Evolutionary conservation across 2,113 vertebrate genomes (phyloP).

Genomic region (Crotalus horridus): DNA sequence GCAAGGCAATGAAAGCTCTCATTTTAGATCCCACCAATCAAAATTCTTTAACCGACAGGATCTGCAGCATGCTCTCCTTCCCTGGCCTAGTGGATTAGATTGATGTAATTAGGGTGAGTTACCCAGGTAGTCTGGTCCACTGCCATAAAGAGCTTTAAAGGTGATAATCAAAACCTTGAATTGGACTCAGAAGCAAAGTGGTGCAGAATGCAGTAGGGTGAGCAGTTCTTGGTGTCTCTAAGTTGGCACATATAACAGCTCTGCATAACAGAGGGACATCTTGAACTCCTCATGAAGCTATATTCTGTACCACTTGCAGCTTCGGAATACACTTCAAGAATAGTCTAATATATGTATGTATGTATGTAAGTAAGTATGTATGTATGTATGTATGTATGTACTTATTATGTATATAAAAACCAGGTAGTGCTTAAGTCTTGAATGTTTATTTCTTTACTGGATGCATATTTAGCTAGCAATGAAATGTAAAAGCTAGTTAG

Average conservation of each 20-base stretch:
- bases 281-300: neutral
- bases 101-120: neutral
- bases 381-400: neutral
- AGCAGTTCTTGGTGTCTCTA: neutral
- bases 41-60: neutral
- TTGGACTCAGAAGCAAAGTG: neutral
- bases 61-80: neutral
- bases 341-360: neutral
- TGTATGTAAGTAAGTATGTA: neutral
- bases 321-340: neutral
- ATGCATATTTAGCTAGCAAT: neutral
- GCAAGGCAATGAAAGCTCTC: no score
- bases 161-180: neutral
- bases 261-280: neutral
- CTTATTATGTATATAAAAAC: neutral
- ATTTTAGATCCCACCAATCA: neutral
- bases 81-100: neutral
- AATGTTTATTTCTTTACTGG: neutral
- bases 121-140: neutral
- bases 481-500: slow-evolving; percentile 2
- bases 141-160: neutral
- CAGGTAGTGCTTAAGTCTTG: neutral
- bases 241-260: neutral
- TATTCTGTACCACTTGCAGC: neutral
- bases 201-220: neutral